Conservation (phyloP, 2,113 vertebrate genomes). For the Marcusenius ussheri region DNA sequence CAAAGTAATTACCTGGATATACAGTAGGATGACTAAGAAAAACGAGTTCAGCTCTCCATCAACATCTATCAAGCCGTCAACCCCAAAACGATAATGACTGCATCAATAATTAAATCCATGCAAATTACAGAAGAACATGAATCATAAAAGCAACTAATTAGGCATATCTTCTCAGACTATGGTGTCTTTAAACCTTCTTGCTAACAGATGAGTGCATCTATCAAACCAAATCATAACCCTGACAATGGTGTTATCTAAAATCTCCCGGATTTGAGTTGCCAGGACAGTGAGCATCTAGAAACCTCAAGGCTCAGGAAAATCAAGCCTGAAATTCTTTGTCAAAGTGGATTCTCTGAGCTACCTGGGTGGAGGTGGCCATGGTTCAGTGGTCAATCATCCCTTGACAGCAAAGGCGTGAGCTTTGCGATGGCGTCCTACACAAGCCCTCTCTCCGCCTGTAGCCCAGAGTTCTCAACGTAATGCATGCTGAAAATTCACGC, state of each 20-base stretch:
- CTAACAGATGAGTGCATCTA: not conserved
- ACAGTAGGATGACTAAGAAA: not conserved
- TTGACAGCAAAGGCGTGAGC: not conserved
- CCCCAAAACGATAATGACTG: not conserved
- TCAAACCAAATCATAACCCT: constrained; percentile 21
- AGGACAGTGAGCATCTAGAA: not conserved
- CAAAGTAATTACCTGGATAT: not conserved
- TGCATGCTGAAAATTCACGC: constrained; percentile 10
- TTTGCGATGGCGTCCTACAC: not conserved
- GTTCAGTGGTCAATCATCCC: constrained; percentile 16
- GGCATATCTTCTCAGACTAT: not conserved
- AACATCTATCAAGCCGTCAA: not conserved
- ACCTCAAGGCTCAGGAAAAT: not conserved
- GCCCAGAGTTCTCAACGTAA: not conserved
- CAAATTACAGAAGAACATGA: constrained; percentile 10
- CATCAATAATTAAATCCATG: constrained; percentile 7
- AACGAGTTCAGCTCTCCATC: not conserved
- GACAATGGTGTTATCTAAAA: not conserved
- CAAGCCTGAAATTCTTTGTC: not conserved
- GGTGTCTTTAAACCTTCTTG: not conserved
- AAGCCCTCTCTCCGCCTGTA: constrained; percentile 1
- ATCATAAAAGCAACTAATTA: not conserved
- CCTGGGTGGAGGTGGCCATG: not conserved
- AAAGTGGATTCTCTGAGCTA: not conserved
- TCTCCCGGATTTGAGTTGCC: not conserved